phyloP scores from a whole-genome alignment of 2,797 vertebrate genomes.

The Hemitrygon akajei region DNA sequence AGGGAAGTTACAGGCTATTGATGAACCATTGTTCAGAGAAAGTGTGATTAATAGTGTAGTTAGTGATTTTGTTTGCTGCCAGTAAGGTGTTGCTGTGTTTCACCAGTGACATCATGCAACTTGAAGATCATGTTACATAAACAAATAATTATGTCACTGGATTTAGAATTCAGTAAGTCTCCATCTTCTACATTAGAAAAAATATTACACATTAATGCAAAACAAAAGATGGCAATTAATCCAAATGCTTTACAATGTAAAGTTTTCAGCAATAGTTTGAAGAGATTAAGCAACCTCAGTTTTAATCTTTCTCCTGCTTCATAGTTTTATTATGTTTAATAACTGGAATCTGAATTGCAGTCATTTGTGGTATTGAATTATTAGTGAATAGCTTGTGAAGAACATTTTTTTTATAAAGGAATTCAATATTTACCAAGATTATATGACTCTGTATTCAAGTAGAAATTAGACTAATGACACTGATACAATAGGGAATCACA shows the following conservation, averaged over 20 bases:
- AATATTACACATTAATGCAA: not conserved
- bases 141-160: not conserved
- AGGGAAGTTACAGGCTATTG: no score
- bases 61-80: no score
- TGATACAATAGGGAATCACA: not conserved
- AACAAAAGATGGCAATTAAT: not conserved
- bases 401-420: not conserved
- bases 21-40: no score
- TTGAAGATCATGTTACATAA: not conserved
- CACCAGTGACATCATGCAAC: not conserved
- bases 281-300: not conserved
- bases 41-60: no score
- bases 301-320: not conserved
- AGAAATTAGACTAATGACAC: not conserved
- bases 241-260: not conserved
- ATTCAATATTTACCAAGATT: not conserved
- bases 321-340: not conserved
- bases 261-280: slow-evolving; percentile 13
- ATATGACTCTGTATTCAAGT: not conserved
- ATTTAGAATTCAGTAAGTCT: not conserved
- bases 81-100: no score
- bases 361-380: not conserved
- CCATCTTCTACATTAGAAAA: not conserved
- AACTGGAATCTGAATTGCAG: not conserved
- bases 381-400: not conserved